Evolutionary conservation across 1,140 invertebrate genomes (phyloP).

Genomic region (Panonychus citri): DNA sequence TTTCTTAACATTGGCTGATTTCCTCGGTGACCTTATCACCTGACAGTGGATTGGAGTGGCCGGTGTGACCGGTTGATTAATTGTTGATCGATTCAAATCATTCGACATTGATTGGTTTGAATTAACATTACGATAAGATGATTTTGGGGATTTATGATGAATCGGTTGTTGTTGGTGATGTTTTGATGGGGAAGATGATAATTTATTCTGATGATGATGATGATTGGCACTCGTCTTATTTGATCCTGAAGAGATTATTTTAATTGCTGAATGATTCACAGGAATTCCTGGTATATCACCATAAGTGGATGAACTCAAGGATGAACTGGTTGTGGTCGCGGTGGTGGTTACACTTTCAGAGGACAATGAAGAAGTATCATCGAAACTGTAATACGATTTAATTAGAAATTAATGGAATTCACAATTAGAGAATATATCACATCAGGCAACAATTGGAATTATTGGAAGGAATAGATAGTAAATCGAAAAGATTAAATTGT

Average conservation of each 20-base stretch:
- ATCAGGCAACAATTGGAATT: neutral
- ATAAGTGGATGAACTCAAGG: neutral
- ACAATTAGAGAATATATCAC: neutral
- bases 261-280: no score
- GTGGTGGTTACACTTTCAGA: constrained; percentile 4
- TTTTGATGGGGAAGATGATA: neutral
- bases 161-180: neutral
- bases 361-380: constrained; percentile 6
- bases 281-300: neutral
- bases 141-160: neutral
- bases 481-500: neutral
- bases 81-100: neutral
- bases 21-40: neutral
- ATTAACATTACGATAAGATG: neutral
- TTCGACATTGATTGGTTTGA: neutral
- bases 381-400: neutral
- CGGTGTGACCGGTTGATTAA: neutral
- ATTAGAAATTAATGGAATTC: neutral
- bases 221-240: neutral
- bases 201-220: neutral
- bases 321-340: constrained; percentile 4
- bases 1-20: constrained; percentile 1
- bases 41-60: neutral
- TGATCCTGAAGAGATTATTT: neutral
- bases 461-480: neutral